These are phyloP conservation scores for Basileuterus tristriatus DNA, from an alignment of 2,797 vertebrate genomes.

Conservation along the genomic window DNA sequence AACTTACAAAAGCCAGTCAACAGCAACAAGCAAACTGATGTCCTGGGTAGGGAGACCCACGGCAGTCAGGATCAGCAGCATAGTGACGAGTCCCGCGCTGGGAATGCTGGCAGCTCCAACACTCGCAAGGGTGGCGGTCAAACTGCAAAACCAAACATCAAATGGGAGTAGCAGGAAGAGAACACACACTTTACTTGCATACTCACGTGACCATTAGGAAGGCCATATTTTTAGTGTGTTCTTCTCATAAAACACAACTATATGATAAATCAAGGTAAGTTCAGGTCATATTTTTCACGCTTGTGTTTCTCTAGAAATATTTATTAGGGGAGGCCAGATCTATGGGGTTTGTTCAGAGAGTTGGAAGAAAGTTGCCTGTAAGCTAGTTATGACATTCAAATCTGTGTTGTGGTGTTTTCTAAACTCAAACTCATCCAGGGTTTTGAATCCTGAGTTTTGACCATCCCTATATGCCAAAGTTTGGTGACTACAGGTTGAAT, in stretches of 20 bases:
- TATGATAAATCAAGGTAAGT: background rate
- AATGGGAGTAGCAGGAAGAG: background rate
- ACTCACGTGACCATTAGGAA: background rate
- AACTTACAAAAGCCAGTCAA: slow-evolving; percentile 99
- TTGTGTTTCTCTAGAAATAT: background rate
- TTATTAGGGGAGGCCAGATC: background rate
- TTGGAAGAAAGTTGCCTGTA: background rate
- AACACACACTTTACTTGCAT: background rate
- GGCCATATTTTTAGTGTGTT: background rate
- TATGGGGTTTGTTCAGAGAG: background rate
- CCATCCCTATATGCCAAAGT: background rate
- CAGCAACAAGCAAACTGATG: slow-evolving; percentile 96
- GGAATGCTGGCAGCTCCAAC: slow-evolving; percentile 98
- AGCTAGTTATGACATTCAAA: background rate
- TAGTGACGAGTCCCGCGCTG: slow-evolving; percentile 96
- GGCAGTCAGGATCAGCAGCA: slow-evolving; percentile 96
- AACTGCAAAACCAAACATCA: slow-evolving; percentile 71
- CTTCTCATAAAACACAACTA: background rate
- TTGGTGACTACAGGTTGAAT: background rate
- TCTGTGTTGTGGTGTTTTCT: background rate
- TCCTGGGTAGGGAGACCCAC: slow-evolving; percentile 97
- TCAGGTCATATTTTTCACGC: background rate
- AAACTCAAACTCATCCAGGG: background rate
- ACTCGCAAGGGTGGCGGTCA: slow-evolving; percentile 92
- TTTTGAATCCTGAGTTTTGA: background rate